Conservation (phyloP, 2,113 vertebrate genomes). For the Machaerirhynchus nigripectus region DNA sequence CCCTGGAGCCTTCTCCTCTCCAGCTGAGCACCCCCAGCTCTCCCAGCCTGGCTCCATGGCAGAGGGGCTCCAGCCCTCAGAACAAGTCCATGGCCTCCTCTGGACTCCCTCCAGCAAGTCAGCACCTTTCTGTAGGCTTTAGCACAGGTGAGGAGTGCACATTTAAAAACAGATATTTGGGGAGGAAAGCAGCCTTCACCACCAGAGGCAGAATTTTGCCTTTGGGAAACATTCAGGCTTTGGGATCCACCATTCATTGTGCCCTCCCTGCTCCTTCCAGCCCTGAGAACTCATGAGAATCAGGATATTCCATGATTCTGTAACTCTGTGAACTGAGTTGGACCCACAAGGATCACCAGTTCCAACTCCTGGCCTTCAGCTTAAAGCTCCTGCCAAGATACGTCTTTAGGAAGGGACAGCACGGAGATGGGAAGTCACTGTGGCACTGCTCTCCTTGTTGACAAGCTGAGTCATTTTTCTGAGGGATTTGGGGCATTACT, state of each 20-base stretch:
- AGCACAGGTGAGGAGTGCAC: not conserved
- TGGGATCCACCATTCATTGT: fast-evolving
- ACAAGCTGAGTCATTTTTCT: fast-evolving
- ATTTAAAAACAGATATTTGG: not conserved
- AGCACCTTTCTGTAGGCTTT: not conserved
- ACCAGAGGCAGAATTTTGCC: not conserved
- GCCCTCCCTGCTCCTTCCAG: not conserved
- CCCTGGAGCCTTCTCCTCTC: not conserved
- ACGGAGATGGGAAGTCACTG: fast-evolving
- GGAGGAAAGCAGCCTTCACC: not conserved
- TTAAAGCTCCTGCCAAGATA: not conserved
- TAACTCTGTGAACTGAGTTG: not conserved
- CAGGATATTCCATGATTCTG: not conserved
- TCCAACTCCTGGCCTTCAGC: not conserved
- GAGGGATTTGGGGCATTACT: not conserved
- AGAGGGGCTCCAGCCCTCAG: not conserved
- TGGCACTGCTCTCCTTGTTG: not conserved
- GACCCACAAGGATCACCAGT: not conserved
- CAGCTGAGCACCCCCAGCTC: not conserved
- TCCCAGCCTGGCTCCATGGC: not conserved
- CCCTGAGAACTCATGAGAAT: not conserved
- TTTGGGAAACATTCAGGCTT: not conserved
- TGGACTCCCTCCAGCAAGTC: not conserved
- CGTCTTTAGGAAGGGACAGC: not conserved
- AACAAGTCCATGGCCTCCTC: fast-evolving